phyloP scores from a whole-genome alignment of 2,113 vertebrate species.

The Corythornis vintsioides region DNA sequence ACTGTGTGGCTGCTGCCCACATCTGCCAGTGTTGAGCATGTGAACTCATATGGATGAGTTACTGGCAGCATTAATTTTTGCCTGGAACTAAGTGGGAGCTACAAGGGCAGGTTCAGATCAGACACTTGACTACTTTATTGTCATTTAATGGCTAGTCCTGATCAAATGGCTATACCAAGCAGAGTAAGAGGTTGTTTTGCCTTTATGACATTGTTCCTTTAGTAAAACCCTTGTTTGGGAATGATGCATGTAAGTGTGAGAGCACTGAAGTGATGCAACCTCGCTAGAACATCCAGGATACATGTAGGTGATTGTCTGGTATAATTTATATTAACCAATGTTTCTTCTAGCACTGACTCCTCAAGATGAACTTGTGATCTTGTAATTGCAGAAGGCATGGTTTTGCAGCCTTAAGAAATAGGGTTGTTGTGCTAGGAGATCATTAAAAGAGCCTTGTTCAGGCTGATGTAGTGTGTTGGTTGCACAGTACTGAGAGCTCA shows the following conservation, averaged over 20 bases:
- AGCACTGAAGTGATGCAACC: slow-evolving; percentile 9
- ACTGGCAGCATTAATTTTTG: neutral
- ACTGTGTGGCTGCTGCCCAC: neutral
- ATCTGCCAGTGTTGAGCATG: neutral
- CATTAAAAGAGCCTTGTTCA: neutral
- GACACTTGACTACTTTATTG: neutral
- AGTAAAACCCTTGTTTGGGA: neutral
- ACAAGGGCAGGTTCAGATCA: neutral
- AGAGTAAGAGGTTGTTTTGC: neutral
- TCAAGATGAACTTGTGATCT: slow-evolving; percentile 30
- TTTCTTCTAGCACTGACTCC: slow-evolving; percentile 35
- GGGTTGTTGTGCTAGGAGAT: neutral
- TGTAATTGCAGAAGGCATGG: slow-evolving; percentile 10
- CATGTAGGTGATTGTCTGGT: neutral
- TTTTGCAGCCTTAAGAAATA: slow-evolving; percentile 10
- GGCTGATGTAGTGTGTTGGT: neutral
- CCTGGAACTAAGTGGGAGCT: neutral
- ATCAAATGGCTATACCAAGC: neutral
- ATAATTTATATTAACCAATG: slow-evolving; percentile 3
- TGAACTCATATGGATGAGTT: neutral
- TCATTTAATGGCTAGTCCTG: neutral
- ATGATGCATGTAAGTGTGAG: neutral
- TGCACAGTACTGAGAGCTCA: neutral
- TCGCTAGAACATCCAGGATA: neutral
- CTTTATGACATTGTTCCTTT: neutral